A percentile compares a stretch with the other conserved stretches of the same genome.
These are phyloP conservation scores for Slavum lentiscoides DNA, from an alignment of 2,888 invertebrate genomes.

Conservation along the genomic window DNA sequence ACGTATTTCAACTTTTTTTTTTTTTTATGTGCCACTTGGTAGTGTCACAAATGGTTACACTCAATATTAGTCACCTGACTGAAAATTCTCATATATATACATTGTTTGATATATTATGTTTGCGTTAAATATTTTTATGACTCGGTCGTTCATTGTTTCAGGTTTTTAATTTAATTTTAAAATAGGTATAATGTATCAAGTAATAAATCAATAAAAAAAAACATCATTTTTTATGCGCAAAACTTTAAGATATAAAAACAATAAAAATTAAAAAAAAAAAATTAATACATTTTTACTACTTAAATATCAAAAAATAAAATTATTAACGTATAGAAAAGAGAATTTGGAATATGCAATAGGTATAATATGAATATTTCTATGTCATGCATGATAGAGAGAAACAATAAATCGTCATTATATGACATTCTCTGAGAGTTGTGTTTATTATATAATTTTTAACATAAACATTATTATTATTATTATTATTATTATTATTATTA, in stretches of 20 bases:
- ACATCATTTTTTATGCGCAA: no score
- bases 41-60: background rate
- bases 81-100: background rate
- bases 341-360: background rate
- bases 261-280: background rate
- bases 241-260: background rate
- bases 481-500: no score
- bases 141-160: no score
- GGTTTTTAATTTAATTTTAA: no score
- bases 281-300: no score
- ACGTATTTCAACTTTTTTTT: background rate
- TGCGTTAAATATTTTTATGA: background rate
- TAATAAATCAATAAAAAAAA: no score
- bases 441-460: background rate
- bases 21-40: slow-evolving; percentile 4
- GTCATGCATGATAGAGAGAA: slow-evolving; percentile 5
- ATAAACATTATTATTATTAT: slow-evolving; percentile 8
- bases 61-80: background rate
- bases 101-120: background rate
- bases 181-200: no score
- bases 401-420: slow-evolving; percentile 18
- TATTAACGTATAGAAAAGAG: background rate
- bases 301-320: background rate
- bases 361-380: slow-evolving; percentile 12
- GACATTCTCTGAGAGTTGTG: background rate